phyloP scores from a whole-genome alignment of 2,797 vertebrate species.

The Mallotus villosus region DNA sequence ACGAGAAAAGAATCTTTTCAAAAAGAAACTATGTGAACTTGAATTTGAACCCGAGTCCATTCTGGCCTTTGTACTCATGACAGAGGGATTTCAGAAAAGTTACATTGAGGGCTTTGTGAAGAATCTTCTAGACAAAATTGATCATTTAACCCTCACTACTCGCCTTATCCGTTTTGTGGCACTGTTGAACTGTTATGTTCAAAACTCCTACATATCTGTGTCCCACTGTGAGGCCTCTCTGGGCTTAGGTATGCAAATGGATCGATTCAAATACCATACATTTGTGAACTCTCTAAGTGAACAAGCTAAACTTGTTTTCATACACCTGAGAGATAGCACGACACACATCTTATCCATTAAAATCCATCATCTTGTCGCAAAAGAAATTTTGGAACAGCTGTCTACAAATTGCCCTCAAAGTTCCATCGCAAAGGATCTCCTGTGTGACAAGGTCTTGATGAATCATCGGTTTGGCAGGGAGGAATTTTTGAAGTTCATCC shows the following conservation, averaged over 20 bases:
- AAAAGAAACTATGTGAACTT: conserved; percentile 49
- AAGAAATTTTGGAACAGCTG: conserved; percentile 72
- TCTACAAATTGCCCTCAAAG: conserved; percentile 53
- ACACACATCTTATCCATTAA: conserved; percentile 62
- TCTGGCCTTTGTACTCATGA: conserved; percentile 73
- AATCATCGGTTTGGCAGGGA: conserved; percentile 65
- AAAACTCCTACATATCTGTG: conserved; percentile 67
- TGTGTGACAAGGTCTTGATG: conserved; percentile 63
- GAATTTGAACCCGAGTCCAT: conserved; percentile 59
- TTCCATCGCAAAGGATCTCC: conserved; percentile 62
- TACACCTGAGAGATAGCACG: conserved; percentile 58
- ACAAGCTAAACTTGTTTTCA: conserved; percentile 69
- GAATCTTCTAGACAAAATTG: conserved; percentile 58
- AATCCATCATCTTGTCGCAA: conserved; percentile 66
- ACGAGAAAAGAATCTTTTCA: conserved; percentile 59
- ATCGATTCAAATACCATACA: conserved; percentile 35
- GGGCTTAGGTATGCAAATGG: conserved; percentile 44
- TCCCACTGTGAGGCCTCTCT: conserved; percentile 75
- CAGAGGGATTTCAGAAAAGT: conserved; percentile 47
- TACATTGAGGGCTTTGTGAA: conserved; percentile 62
- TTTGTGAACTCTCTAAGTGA: conserved; percentile 63
- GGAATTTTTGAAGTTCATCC: conserved; percentile 62
- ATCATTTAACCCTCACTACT: conserved; percentile 52
- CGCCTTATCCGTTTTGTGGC: conserved; percentile 68
- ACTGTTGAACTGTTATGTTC: conserved; percentile 67